Base-by-base conservation (phyloP, 1,140 invertebrate species). In the Littorina saxatilis region DNA sequence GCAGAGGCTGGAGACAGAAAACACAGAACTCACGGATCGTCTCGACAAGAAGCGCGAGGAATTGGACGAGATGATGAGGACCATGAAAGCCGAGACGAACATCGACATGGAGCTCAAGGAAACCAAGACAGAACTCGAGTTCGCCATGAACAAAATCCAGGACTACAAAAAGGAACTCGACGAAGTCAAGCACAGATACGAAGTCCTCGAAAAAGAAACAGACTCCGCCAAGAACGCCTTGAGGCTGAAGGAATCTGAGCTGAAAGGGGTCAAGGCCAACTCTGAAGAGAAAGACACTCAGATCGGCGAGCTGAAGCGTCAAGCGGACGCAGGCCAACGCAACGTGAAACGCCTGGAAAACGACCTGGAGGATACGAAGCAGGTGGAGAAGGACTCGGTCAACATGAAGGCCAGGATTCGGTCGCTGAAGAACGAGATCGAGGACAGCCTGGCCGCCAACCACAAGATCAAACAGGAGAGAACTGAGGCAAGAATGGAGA, bases 401-500 rank as follows among this genome's bases (percentile, higher is more conserved):
- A 52, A 39, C 37, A 70, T 84, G 70, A 79, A 81, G 52, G 77
- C 83, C n/a, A 81, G 74, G 43, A 79, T 84, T 0, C 50, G 37
- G 0, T 84, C 83, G 35, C 70, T 84, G 40, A 81, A 81, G 52
- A 72, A 58, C 20, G 79, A 84, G 39, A 70, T 84, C 27, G 79
- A 84, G 32, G 80, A 50, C 55, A 84, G 79, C 74, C 47, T 79
- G 52, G 40, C 55, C 2, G 79, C 80, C 35, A 81, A 81, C 27
- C 39, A 73, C 23, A 83, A 74, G 63, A 27, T 85, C 13, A 85
- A 79, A 40, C 80, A 82, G 32, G 84, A 85, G 47, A 81, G 66
- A 50, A 76, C 76, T 5, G 84, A 85, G 39, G 58, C 66, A 35
- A 72, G 40, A 20, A n/a, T 29, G 27, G 70, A 76, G 58, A 63